Evolutionary conservation across 2,888 invertebrate genomes (phyloP).

Genomic region (Drosophila mimica): DNA sequence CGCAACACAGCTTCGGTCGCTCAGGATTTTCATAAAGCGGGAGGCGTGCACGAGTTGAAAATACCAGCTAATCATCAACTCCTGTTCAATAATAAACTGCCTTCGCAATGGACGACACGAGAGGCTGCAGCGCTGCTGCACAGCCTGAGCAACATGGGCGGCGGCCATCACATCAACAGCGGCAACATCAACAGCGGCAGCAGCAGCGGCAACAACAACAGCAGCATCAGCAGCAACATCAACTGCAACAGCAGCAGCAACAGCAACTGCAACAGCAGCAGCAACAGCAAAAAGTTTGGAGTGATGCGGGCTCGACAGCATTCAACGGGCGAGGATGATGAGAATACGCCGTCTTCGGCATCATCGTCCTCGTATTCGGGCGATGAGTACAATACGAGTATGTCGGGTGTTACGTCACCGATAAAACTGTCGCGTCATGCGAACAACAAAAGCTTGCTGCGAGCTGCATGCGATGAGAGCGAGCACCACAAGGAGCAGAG

Average conservation of each 20-base stretch:
- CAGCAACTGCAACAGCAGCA: constrained; percentile 51
- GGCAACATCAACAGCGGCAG: constrained; percentile 43
- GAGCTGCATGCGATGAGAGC: constrained; percentile 33
- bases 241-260: constrained; percentile 43
- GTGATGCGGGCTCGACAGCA: constrained; percentile 73
- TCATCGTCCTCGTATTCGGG: constrained; percentile 74
- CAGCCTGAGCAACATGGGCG: constrained; percentile 81
- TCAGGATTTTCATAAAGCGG: constrained; percentile 89
- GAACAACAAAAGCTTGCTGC: constrained; percentile 59
- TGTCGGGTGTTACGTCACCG: constrained; percentile 66
- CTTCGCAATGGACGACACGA: constrained; percentile 84
- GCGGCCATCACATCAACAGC: constrained; percentile 41
- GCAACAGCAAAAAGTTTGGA: constrained; percentile 58
- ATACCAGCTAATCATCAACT: constrained; percentile 84
- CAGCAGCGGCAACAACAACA: constrained; percentile 30
- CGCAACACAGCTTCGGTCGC: constrained; percentile 86
- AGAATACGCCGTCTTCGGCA: constrained; percentile 82
- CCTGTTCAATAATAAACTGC: constrained; percentile 85
- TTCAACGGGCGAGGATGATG: constrained; percentile 82
- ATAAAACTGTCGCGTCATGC: constrained; percentile 69
- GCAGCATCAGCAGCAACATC: constrained; percentile 26
- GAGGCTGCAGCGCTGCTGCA: constrained; percentile 83
- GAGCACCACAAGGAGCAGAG: constrained; percentile 54
- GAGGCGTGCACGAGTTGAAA: constrained; percentile 86
- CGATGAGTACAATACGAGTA: constrained; percentile 65